A percentile compares a stretch with the other conserved stretches of the same genome.
phyloP scores from a whole-genome alignment of 2,797 vertebrate species.

The Acipenser transmontanus region DNA sequence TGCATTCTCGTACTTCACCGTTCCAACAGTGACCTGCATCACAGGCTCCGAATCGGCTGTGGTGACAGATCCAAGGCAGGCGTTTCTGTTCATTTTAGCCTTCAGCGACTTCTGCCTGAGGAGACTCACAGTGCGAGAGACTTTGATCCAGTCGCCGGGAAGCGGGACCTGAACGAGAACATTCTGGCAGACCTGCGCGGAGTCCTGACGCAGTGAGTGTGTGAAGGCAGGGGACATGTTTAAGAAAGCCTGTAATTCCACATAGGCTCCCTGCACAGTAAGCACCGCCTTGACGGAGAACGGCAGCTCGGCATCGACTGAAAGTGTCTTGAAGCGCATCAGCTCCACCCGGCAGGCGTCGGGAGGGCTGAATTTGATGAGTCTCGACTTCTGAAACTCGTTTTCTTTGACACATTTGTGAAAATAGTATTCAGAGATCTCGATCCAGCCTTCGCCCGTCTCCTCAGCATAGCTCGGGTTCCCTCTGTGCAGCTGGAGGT shows the following conservation, averaged over 20 bases:
- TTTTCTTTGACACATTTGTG: conserved; percentile 74
- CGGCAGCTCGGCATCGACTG: conserved; percentile 65
- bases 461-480: conserved; percentile 71
- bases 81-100: conserved; percentile 87
- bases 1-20: conserved; percentile 91
- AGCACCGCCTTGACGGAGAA: conserved; percentile 81
- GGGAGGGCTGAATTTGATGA: conserved; percentile 76
- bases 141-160: conserved; percentile 85
- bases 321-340: conserved; percentile 76
- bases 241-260: conserved; percentile 89
- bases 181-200: conserved; percentile 72
- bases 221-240: conserved; percentile 65
- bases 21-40: conserved; percentile 86
- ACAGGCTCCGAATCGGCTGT: conserved; percentile 74
- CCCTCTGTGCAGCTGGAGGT: conserved; percentile 68
- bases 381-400: conserved; percentile 69
- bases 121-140: conserved; percentile 74
- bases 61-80: conserved; percentile 77
- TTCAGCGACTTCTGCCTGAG: conserved; percentile 88
- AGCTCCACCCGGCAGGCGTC: conserved; percentile 87
- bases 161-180: conserved; percentile 80
- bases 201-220: conserved; percentile 31
- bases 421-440: conserved; percentile 72
- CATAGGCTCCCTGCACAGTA: conserved; percentile 84
- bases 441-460: conserved; percentile 67